Evolutionary conservation across 2,113 vertebrate species (phyloP).

Genomic region (Sylvilagus bachmani): DNA sequence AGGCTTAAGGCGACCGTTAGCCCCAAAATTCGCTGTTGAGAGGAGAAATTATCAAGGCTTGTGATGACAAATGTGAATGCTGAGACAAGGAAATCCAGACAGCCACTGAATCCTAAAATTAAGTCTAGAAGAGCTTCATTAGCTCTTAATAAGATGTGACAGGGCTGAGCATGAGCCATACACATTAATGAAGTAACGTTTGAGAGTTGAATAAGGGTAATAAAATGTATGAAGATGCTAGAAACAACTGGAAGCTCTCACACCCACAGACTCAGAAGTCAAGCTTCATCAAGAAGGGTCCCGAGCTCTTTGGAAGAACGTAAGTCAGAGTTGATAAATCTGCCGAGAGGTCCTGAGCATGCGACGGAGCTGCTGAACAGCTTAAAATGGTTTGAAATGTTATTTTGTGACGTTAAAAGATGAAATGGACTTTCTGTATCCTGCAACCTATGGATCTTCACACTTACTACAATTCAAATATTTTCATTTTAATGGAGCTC

Average conservation of each 20-base stretch:
- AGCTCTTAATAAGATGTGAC: conserved; percentile 69
- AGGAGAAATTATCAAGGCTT: neutral
- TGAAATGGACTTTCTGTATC: neutral
- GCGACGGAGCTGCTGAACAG: neutral
- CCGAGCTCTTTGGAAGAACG: neutral
- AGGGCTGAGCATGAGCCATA: neutral
- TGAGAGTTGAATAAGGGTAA: neutral
- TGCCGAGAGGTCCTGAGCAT: neutral
- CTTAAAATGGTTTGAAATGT: neutral
- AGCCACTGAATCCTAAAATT: conserved; percentile 67
- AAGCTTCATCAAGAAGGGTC: neutral
- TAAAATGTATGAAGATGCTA: neutral
- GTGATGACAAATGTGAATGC: neutral
- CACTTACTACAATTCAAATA: neutral
- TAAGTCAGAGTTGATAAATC: neutral
- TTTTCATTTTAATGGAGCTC: neutral
- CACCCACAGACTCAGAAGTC: neutral
- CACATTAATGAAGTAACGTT: conserved; percentile 44
- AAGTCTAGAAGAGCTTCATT: conserved; percentile 67
- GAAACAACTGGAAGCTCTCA: neutral
- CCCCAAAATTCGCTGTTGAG: neutral
- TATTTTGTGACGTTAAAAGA: neutral
- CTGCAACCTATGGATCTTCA: neutral
- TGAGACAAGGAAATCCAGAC: conserved; percentile 25
- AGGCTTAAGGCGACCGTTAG: neutral